Evolutionary conservation across 2,113 vertebrate species (phyloP), one percentile per base, ranked within the genome.

Genomic region (Plectropomus leopardus): DNA sequence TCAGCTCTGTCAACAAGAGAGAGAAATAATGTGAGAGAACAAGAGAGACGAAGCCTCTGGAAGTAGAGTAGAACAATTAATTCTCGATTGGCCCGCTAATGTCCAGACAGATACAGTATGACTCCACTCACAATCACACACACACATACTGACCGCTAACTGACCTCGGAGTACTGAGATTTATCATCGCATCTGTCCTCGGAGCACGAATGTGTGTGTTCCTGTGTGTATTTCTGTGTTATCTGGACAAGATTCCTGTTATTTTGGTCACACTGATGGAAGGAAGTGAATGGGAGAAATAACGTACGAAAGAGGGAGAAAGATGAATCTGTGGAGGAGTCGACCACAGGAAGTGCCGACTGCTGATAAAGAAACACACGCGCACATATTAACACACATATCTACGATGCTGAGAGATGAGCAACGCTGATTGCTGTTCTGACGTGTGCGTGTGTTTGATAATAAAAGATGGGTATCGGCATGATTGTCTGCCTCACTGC

Each of bases 141-240:
- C 36, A 30, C 69, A 69, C 58, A 58, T 34, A 14, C 58, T 71
- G 90, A 82, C 93, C 86, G 74, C 73, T 26, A 47, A 63, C 66
- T 89, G 85, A 94, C 89, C 92, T 81, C 71, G 28, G 53, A 74
- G 67, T 9, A 45, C 42, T 66, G 47, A 89, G 84, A 90, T 86
- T 85, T 84, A 91, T 92, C 90, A 89, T 81, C 82, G 82, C 89
- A 90, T 91, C 85, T 90, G 86, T 90, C 86, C 74, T 84, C 74
- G 23, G 67, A 36, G 15, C 82, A 87, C 76, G 67, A 80, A 80
- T 80, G 72, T 86, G 84, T 89, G 76, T 85, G 80, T 89, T 87
- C 88, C 70, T 64, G 42, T 83, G 80, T 83, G 58, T 76, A 58
- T 83, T 76, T 86, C 72, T 15, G 83, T 68, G 76, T 76, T 88